phyloP scores from a whole-genome alignment of 2,888 invertebrate genomes.

The Lasioglossum lativentre region DNA sequence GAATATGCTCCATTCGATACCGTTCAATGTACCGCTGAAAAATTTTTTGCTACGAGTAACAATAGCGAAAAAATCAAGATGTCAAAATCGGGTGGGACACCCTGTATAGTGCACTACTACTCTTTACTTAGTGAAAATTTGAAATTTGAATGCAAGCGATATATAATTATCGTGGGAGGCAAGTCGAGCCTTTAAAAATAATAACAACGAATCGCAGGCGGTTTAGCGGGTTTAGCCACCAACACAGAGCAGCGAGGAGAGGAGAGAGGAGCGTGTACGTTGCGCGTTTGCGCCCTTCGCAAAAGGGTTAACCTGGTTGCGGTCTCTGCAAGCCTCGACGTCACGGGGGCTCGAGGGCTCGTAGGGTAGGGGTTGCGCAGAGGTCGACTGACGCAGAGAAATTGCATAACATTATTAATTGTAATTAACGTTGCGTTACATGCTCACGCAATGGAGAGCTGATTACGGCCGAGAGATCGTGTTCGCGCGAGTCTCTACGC shows the following conservation, averaged over 20 bases:
- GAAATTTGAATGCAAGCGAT: not conserved
- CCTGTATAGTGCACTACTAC: too few relatives aligned
- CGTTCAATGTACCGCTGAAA: too few relatives aligned
- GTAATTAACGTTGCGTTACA: constrained; percentile 70
- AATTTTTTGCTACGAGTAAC: too few relatives aligned
- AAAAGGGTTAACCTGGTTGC: constrained; percentile 49
- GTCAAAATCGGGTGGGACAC: too few relatives aligned
- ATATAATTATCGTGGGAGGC: not conserved
- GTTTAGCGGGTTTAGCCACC: not conserved
- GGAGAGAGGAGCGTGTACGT: not conserved
- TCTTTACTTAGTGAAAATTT: too few relatives aligned
- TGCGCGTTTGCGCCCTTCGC: constrained; percentile 17
- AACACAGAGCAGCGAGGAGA: not conserved
- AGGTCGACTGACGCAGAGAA: constrained; percentile 39
- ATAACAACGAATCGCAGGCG: not conserved
- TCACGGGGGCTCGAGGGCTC: not conserved
- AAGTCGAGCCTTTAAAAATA: not conserved
- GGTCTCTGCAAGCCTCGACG: not conserved
- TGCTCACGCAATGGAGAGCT: constrained; percentile 54
- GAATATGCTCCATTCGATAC: too few relatives aligned
- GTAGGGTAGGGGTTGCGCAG: not conserved
- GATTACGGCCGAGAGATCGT: constrained; percentile 61
- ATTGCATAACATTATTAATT: constrained; percentile 72
- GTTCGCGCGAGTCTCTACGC: constrained; percentile 25
- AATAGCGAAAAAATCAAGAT: too few relatives aligned